These are phyloP conservation scores for Cyphomyrmex costatus DNA, from an alignment of 1,140 invertebrate genomes.

Conservation along the genomic window DNA sequence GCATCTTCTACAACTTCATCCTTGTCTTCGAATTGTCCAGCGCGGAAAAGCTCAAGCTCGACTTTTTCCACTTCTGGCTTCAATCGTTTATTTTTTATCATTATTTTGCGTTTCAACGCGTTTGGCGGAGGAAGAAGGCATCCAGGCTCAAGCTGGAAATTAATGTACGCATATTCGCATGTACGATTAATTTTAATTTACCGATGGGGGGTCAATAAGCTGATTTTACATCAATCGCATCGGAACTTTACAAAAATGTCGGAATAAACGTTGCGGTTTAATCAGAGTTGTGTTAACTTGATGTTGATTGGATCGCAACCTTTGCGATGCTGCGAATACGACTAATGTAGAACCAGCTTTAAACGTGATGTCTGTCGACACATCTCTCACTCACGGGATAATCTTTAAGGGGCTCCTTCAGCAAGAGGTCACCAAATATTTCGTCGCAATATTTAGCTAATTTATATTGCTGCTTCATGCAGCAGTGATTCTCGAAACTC, in stretches of 20 bases:
- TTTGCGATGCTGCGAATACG: too few relatives aligned
- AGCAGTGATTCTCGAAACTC: conserved; percentile 99
- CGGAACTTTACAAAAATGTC: too few relatives aligned
- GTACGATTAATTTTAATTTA: conserved; percentile 45
- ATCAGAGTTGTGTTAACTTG: too few relatives aligned
- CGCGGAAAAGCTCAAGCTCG: conserved; percentile 95
- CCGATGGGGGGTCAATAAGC: background rate
- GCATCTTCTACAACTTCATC: conserved; percentile 95
- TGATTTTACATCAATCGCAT: too few relatives aligned
- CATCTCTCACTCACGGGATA: conserved; percentile 90
- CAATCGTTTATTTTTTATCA: conserved; percentile 99
- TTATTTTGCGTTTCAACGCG: conserved; percentile 96
- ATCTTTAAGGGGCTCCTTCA: conserved; percentile 96
- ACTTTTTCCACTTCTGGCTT: conserved; percentile 99
- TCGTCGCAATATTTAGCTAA: conserved; percentile 99
- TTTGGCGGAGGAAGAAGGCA: conserved; percentile 95
- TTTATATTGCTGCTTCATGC: conserved; percentile 98
- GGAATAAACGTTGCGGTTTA: too few relatives aligned
- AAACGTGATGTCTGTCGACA: background rate
- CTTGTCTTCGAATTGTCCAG: conserved; percentile 96
- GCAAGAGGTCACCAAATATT: conserved; percentile 96
- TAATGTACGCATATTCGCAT: conserved; percentile 9
- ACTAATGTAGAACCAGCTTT: background rate
- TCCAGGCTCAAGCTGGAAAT: conserved; percentile 93
- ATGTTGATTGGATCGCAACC: too few relatives aligned